Conservation (phyloP, 2,113 vertebrate genomes). For the Vicugna pacos region DNA sequence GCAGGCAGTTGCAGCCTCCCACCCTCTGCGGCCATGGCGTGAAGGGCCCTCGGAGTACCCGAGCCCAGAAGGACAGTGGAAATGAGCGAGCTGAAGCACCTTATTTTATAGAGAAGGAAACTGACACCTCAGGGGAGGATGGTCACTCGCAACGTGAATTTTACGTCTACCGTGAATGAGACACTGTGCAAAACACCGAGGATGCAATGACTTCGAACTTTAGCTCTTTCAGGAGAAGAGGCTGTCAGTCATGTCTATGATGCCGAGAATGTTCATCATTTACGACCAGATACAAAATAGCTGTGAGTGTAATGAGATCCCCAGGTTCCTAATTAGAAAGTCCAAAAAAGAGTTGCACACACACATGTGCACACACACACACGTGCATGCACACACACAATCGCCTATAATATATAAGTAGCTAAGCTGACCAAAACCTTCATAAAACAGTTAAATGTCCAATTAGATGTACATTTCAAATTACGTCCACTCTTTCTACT, state of each 20-base stretch:
- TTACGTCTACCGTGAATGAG: background rate
- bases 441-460: background rate
- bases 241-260: rapidly evolving
- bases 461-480: background rate
- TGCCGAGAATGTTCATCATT: background rate
- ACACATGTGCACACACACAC: no score
- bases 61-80: background rate
- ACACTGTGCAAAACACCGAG: rapidly evolving
- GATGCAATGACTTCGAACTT: rapidly evolving
- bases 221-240: background rate
- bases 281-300: background rate
- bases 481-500: background rate
- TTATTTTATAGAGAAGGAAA: background rate
- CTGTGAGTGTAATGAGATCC: background rate
- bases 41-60: background rate
- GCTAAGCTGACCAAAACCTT: background rate
- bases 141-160: background rate
- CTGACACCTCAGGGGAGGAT: rapidly evolving
- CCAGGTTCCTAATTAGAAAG: background rate
- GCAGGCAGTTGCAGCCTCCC: rapidly evolving
- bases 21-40: rapidly evolving
- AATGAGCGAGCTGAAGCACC: rapidly evolving
- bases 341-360: background rate
- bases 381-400: background rate
- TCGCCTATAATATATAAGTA: background rate